These are phyloP conservation scores for Cheirogaleus medius DNA, from an alignment of 2,113 vertebrate genomes.

Conservation along the genomic window DNA sequence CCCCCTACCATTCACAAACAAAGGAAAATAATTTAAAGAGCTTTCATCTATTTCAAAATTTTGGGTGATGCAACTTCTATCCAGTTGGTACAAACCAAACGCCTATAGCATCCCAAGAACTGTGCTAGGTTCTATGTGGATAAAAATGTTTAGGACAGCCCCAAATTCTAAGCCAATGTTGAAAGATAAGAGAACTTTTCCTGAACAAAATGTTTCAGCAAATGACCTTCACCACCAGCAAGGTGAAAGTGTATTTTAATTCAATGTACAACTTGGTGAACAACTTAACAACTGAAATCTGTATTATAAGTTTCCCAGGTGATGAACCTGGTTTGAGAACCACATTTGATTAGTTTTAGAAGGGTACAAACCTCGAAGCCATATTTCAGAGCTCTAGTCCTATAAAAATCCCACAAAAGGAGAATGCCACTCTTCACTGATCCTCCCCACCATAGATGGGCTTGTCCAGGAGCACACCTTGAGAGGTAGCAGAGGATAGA, in stretches of 20 bases:
- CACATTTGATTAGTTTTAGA: not conserved
- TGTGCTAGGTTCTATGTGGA: not conserved
- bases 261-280: not conserved
- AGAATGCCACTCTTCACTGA: not conserved
- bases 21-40: constrained; percentile 26
- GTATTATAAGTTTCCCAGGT: not conserved
- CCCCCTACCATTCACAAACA: not conserved
- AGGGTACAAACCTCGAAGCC: not conserved
- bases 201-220: constrained; percentile 22
- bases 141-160: not conserved
- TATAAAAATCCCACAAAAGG: not conserved
- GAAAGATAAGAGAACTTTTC: not conserved
- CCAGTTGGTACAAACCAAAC: constrained; percentile 1
- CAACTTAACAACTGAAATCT: not conserved
- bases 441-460: accelerated
- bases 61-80: not conserved
- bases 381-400: not conserved
- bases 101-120: not conserved
- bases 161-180: not conserved
- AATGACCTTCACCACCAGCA: not conserved
- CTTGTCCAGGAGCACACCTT: not conserved
- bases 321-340: not conserved
- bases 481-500: not conserved
- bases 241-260: constrained; percentile 10
- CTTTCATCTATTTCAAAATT: not conserved